A percentile compares a stretch with the other conserved stretches of the same genome.
These are phyloP conservation scores for Perizoma affinitatum DNA, from an alignment of 2,888 invertebrate genomes.

Conservation along the genomic window DNA sequence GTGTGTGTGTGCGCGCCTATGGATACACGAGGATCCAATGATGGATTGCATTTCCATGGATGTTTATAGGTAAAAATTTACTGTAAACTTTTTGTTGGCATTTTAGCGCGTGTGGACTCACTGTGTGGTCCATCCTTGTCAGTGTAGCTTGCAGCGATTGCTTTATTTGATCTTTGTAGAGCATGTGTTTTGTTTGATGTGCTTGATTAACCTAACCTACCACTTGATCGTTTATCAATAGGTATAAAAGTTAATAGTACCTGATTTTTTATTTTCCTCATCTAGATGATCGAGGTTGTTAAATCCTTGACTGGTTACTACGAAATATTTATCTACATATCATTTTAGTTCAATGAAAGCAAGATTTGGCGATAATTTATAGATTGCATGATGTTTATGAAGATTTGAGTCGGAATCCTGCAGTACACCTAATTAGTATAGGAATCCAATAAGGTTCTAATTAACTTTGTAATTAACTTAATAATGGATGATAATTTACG, in stretches of 20 bases:
- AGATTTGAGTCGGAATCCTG: neutral
- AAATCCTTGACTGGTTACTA: slow-evolving; percentile 64
- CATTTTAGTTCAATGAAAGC: slow-evolving; percentile 54
- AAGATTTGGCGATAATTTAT: slow-evolving; percentile 4
- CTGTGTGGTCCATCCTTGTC: slow-evolving; percentile 49
- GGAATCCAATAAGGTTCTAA: slow-evolving; percentile 35
- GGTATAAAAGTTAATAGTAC: slow-evolving; percentile 6
- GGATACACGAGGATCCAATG: slow-evolving; percentile 76
- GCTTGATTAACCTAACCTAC: slow-evolving; percentile 42
- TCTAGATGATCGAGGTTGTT: slow-evolving; percentile 51
- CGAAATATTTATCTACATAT: slow-evolving; percentile 54
- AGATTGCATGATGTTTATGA: slow-evolving; percentile 7
- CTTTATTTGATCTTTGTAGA: slow-evolving; percentile 60
- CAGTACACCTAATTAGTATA: slow-evolving; percentile 11
- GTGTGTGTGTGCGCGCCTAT: slow-evolving; percentile 71
- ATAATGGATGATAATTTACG: slow-evolving; percentile 6
- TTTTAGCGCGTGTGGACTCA: slow-evolving; percentile 53
- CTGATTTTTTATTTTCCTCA: slow-evolving; percentile 55
- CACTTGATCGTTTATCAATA: slow-evolving; percentile 41
- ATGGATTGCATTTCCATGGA: slow-evolving; percentile 83
- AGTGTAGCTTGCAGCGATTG: slow-evolving; percentile 44
- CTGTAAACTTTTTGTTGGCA: slow-evolving; percentile 58
- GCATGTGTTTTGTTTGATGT: slow-evolving; percentile 54
- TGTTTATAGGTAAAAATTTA: slow-evolving; percentile 79
- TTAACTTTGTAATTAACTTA: slow-evolving; percentile 14